phyloP scores from a whole-genome alignment of 2,888 invertebrate species.

The Synanthedon myopaeformis region DNA sequence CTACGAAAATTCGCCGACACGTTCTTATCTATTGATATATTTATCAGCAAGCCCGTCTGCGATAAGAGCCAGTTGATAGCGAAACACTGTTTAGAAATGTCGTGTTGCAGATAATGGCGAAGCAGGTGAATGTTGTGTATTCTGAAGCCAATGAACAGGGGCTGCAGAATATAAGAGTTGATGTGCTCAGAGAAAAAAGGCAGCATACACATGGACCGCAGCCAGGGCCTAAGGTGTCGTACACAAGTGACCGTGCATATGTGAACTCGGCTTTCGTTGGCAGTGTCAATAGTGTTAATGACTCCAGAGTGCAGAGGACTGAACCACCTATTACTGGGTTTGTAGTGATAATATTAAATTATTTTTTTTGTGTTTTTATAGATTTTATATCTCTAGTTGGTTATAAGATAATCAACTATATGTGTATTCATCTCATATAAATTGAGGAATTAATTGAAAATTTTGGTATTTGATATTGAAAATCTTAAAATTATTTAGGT shows the following conservation, averaged over 20 bases:
- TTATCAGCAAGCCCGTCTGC: background rate
- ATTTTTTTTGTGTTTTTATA: too few relatives aligned
- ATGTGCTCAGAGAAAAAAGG: constrained; percentile 1
- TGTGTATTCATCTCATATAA: too few relatives aligned
- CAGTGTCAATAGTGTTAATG: constrained; percentile 31
- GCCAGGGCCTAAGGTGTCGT: constrained; percentile 11
- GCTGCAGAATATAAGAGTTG: background rate
- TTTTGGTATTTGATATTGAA: too few relatives aligned
- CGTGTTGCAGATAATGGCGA: background rate
- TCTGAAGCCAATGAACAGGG: background rate
- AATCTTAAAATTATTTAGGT: too few relatives aligned
- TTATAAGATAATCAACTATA: too few relatives aligned
- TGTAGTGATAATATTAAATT: background rate
- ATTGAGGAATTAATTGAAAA: too few relatives aligned
- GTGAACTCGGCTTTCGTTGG: constrained; percentile 46
- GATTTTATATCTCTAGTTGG: too few relatives aligned
- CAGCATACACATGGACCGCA: constrained; percentile 13
- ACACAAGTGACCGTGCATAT: constrained; percentile 36
- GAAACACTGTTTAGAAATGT: background rate
- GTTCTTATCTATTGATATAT: background rate
- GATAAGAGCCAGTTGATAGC: background rate
- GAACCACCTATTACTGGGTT: constrained; percentile 31
- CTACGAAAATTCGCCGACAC: too few relatives aligned
- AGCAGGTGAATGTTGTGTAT: background rate
- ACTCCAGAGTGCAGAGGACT: constrained; percentile 3